Percentiles rank a stretch among this genome's conserved stretches.
These are phyloP conservation scores for Gallinago solitaria DNA, from an alignment of 2,797 vertebrate genomes.

Conservation along the genomic window DNA sequence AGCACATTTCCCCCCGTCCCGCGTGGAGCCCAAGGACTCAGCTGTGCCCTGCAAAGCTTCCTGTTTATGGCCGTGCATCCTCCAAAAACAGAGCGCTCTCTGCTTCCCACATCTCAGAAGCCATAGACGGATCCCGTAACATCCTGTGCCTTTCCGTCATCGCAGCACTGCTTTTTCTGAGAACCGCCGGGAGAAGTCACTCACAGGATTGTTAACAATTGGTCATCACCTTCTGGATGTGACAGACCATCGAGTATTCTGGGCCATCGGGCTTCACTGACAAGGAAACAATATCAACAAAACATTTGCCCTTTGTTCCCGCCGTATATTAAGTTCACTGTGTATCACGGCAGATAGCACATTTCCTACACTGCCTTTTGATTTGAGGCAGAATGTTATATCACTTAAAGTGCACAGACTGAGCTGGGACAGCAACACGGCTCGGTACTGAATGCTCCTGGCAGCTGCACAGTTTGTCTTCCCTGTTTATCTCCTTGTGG, in stretches of 20 bases:
- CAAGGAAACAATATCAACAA: slow-evolving; percentile 53
- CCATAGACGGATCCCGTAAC: slow-evolving; percentile 51
- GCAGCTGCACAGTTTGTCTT: background rate
- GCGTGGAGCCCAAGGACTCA: background rate
- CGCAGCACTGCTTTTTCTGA: slow-evolving; percentile 54
- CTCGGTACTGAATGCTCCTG: background rate
- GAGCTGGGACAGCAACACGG: background rate
- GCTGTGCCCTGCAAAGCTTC: slow-evolving; percentile 69
- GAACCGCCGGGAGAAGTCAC: slow-evolving; percentile 65
- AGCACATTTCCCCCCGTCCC: background rate
- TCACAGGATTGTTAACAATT: slow-evolving; percentile 76
- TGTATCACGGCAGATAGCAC: background rate
- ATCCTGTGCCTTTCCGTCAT: slow-evolving; percentile 79
- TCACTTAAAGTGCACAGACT: background rate
- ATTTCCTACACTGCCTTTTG: background rate
- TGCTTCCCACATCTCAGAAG: slow-evolving; percentile 77
- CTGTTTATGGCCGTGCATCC: slow-evolving; percentile 78
- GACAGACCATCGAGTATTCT: background rate
- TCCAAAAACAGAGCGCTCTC: slow-evolving; percentile 35
- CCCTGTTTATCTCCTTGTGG: background rate
- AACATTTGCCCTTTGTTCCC: slow-evolving; percentile 25
- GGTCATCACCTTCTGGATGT: slow-evolving; percentile 71
- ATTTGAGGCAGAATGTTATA: background rate
- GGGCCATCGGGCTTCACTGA: background rate
- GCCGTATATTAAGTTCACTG: background rate